These are phyloP conservation scores for Hanleya hanleyi DNA, from an alignment of 2,888 invertebrate genomes.

Conservation along the genomic window DNA sequence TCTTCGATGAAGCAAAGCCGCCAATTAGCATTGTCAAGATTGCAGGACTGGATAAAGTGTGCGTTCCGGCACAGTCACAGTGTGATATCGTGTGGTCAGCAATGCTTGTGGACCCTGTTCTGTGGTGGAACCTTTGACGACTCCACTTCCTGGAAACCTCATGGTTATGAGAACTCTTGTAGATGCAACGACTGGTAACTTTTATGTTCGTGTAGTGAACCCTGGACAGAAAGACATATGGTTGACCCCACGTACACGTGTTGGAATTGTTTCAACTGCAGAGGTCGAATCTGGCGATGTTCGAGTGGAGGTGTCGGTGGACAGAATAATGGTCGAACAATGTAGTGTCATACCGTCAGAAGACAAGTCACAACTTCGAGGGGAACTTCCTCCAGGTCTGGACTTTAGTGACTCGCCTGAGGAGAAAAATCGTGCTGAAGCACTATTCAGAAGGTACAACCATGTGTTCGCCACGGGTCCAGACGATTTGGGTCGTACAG, in stretches of 20 bases:
- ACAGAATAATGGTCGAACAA: not conserved
- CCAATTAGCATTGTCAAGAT: too few relatives aligned
- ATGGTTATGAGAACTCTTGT: conserved; percentile 1
- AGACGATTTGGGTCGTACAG: conserved; percentile 31
- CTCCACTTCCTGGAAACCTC: not conserved
- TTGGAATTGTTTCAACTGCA: not conserved
- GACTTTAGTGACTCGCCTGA: not conserved
- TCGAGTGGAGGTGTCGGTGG: not conserved
- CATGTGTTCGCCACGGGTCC: conserved; percentile 14
- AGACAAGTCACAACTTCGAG: too few relatives aligned
- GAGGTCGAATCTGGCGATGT: not conserved
- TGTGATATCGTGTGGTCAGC: not conserved
- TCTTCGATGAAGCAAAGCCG: too few relatives aligned
- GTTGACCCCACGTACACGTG: not conserved
- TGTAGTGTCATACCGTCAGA: not conserved
- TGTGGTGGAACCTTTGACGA: not conserved
- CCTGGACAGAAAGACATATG: not conserved
- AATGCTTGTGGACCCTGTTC: conserved; percentile 2
- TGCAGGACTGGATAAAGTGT: too few relatives aligned
- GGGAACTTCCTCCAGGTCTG: not conserved
- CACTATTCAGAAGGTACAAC: not conserved
- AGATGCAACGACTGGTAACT: not conserved
- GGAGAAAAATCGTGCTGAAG: not conserved
- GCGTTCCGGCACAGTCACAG: too few relatives aligned
- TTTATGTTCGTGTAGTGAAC: conserved; percentile 1